Evolutionary conservation across 2,888 invertebrate species (phyloP), one percentile per base, ranked within the genome.

Genomic region (Coleophora deauratella): DNA sequence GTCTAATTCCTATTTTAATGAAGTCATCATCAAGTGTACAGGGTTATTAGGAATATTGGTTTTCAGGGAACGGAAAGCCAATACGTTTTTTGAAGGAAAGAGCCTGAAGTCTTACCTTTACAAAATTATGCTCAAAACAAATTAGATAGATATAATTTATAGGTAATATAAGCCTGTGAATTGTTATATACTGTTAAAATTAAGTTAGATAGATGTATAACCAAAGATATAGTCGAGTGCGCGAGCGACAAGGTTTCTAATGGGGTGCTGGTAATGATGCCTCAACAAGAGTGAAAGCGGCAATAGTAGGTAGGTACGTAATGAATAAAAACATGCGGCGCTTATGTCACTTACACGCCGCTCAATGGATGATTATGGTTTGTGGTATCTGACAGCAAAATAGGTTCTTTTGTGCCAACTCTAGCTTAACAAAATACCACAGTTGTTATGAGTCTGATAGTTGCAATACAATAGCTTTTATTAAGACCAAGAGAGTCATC

Each of bases 171-270:
- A 21, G 21, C 21, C 21, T 21, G 21, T 21, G 3, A 21, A 21
- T 6, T 4, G 21, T 21, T 21, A 6, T 21, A 4, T 21, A 21
- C 3, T 21, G 21, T 21, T 21, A 6, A 6, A 21, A 21, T 21
- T 21, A 4, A 21, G 21, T 21, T 21, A 21, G 21, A 21, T 21
- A 21, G 21, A 6, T 21, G 21, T 21, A 21, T 21, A 21, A 21
- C 21, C 21, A 21, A 21, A 21, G 21, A 21, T 4, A 21, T 21
- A 21, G 21, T 21, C 21, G 21, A 21, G 21, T 21, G 21, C 21
- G 21, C 21, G 6, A 21, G 55, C 47, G 55, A 55, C 46, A 52
- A 64, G 65, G 64, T 63, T 71, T 72, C 67, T 67, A 64, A 59
- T 59, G 52, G 47, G 38, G 47, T 37, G 45, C 40, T 49, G 46